Evolutionary conservation across 2,113 vertebrate genomes (phyloP).

Genomic region (Hyperoodon ampullatus): DNA sequence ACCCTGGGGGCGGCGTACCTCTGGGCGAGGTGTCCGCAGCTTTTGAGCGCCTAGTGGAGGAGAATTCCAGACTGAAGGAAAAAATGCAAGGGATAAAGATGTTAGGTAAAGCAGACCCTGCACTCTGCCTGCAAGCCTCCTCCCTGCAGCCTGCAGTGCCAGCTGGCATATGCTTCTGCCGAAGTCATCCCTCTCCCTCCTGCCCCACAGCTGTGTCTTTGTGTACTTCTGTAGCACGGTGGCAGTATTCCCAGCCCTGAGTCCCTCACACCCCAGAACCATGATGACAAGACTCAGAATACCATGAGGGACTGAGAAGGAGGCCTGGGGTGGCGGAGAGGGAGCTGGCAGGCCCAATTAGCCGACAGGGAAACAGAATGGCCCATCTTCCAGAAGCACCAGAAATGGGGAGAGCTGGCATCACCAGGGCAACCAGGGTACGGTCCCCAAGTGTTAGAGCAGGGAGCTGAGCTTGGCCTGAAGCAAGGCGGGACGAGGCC

Average conservation of each 20-base stretch:
- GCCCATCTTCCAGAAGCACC: neutral
- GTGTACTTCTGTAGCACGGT: neutral
- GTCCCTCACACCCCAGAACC: neutral
- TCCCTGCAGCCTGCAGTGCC: neutral
- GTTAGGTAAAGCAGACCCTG: slow-evolving; percentile 88
- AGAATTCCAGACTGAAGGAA: slow-evolving; percentile 93
- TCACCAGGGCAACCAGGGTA: neutral
- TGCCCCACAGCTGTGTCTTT: neutral
- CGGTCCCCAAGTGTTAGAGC: neutral
- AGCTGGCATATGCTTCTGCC: neutral
- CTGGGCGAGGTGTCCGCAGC: slow-evolving; percentile 87
- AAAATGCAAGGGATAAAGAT: slow-evolving; percentile 97
- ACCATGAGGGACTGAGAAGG: neutral
- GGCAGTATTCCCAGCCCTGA: neutral
- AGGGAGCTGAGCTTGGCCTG: neutral
- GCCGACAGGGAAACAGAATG: neutral
- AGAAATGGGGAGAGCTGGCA: neutral
- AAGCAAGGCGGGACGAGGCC: neutral
- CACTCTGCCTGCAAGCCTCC: neutral
- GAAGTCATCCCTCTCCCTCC: neutral
- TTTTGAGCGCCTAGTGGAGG: slow-evolving; percentile 93
- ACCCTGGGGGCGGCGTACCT: slow-evolving; percentile 93
- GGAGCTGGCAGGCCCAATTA: neutral
- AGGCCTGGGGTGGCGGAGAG: neutral
- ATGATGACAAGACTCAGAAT: neutral